Evolutionary conservation across 2,113 vertebrate species (phyloP), one percentile per base, ranked within the genome.

Genomic region (Chionomys nivalis): DNA sequence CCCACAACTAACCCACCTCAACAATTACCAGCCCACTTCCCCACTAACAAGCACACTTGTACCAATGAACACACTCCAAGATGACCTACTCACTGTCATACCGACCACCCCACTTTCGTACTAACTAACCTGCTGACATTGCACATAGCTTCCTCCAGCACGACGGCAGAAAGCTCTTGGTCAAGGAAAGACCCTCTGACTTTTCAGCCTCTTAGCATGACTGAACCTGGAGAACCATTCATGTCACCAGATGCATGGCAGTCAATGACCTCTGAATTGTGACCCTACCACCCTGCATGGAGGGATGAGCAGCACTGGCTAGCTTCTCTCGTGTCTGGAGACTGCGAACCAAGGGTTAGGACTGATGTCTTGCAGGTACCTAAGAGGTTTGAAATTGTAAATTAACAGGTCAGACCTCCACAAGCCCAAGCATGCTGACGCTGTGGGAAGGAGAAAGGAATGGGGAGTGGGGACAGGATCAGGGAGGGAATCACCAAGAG

Each of bases 361-460:
- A 73, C 4, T 0, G 14, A 17, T 1, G 8, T 19, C 65, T 83
- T 23, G 0, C 36, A 14, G 66, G 13, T 68, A 12, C 31, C 33
- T 19, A 13, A 39, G 76, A 72, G n/a, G 42, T 61, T 39, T 47
- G 28, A 33, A 31, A 28, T 58, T 58, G 58, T 58, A 31, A 5
- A 23, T 58, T 58, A n/a, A 36, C 8, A 0, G 4, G 63, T 7
- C 13, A 1, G 4, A 26, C 31, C 13, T 68, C 66, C 26, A 33
- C 5, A 13, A 68, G 31, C 31, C 28, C 3, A 4, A 31, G 19
- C 26, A 36, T 0, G 0, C 9, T 7, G 4, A 8, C 2, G 0
- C 13, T 24, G 0, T 28, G 5, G 28, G 7, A 28, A 19, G 26
- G 63, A 78, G 31, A 13, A 47, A 65, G 55, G 42, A 44, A 21